Base-by-base conservation (phyloP, 2,113 vertebrate genomes). In the Atrichornis clamosus region DNA sequence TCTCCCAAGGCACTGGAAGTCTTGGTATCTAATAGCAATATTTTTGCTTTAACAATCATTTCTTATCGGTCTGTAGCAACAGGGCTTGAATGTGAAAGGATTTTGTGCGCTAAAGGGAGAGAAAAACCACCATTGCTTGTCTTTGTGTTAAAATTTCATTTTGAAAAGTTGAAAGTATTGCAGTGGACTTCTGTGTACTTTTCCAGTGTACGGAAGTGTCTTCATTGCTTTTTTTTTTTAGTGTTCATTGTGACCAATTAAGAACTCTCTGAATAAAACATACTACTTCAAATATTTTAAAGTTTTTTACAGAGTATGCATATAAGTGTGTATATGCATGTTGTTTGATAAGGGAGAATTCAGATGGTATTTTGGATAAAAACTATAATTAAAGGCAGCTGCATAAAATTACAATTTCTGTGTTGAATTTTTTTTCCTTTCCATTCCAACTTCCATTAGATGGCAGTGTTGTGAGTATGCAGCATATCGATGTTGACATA, bases 31-130 rank as follows among this genome's bases (percentile, higher is more conserved):
- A 78, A 64, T 28, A 82, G 63, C 32, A 94, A 91, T 95, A 17
- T 42, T 81, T 93, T 92, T 32, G 94, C 93, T 97, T 97, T 96
- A 97, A 88, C 83, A 92, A 80, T 87, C 33, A 91, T 98, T 98
- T 98, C 89, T 98, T 95, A 96, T 87, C 11, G 4, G 6, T 84
- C 30, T 91, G 58, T 92, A 26, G 23, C 88, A 95, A 58, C 21
- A 32, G 37, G 23, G 14, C 46, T 86, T 65, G 27, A 82, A 67
- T 74, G 35, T 55, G 32, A 52, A 88, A 90, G 16, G 15, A 70
- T 47, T 69, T 75, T 90, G 17, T 60, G 15, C 6, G 3, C 60
- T 58, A 59, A 73, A 64, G 27, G 19, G 39, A 49, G 49, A 42
- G 10, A 60, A 77, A 83, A 80, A 50, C 19, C n/a, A 59, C 23